Conservation (phyloP, 2,888 invertebrate genomes). For the Imbricaverruca yamaguchii region DNA sequence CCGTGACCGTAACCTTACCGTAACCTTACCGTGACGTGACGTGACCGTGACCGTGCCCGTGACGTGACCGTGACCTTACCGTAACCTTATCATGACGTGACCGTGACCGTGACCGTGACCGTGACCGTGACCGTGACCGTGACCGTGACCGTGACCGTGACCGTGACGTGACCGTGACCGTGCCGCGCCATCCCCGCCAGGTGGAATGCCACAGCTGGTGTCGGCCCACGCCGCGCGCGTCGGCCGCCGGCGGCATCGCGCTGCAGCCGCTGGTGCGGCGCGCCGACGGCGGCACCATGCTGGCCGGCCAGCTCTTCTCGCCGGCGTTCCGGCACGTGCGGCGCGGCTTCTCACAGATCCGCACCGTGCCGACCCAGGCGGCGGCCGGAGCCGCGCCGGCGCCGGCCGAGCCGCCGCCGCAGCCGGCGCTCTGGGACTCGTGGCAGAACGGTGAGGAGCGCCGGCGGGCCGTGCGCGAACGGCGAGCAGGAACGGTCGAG, state of each 20-base stretch:
- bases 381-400: not conserved
- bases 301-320: conserved; percentile 38
- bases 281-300: not conserved
- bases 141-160: too few relatives aligned
- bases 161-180: too few relatives aligned
- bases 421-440: not conserved
- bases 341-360: conserved; percentile 59
- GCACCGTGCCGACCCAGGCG: conserved; percentile 50
- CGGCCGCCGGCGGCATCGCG: not conserved
- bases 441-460: not conserved
- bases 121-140: too few relatives aligned
- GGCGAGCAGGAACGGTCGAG: conserved; percentile 17
- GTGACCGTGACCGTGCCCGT: too few relatives aligned
- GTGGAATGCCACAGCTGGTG: conserved; percentile 41
- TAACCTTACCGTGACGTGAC: too few relatives aligned
- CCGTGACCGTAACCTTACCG: too few relatives aligned
- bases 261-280: conserved; percentile 4
- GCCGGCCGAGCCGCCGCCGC: not conserved
- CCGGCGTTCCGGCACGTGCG: conserved; percentile 60
- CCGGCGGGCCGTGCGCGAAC: conserved; percentile 38
- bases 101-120: too few relatives aligned
- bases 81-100: too few relatives aligned
- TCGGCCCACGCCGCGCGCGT: conserved; percentile 22
- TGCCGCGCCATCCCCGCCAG: not conserved
- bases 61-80: too few relatives aligned